Base-by-base conservation (phyloP, 35 echinoderm and acorn worm species). In the Stichopus chloronotus region DNA sequence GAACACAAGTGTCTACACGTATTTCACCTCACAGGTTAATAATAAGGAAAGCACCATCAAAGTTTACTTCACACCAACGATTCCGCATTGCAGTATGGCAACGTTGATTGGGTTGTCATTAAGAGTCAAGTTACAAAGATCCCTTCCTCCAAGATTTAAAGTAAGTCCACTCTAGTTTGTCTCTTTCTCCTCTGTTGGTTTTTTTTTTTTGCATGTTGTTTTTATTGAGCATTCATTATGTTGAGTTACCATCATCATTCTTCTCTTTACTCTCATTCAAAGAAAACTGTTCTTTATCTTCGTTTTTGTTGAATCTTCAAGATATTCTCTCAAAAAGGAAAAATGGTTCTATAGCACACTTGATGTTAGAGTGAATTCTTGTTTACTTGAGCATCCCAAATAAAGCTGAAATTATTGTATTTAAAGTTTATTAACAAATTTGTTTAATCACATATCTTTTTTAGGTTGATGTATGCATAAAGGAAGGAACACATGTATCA, bases 51-150 rank as follows among this genome's bases (percentile, higher is more conserved):
- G 95, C 55, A 9, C 57, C 25, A 95, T 99, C 12, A 94, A 93
- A 90, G 74, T 99, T 4, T 59, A 81, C 52, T 99, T 99, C 55
- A 99, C 97, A 25, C 97, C 97, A 9, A 99, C 97, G 60, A 99
- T 99, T 14, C 97, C 97, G 11, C 97, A 99, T 79, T 99, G 97
- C 76, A 99, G 97, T 91, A 99, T 99, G 97, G 97, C 97, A 17
- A 99, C 97, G 2, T 91, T 99, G 13, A 99, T 99, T 56, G 97
- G 97, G 13, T 90, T 99, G 7, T 96, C 97, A 4, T 96, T 99
- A 20, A 91, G 95, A 53, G 97, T 99, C 0, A 99, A 99, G 88
- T 90, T 99, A 43, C 59, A 96, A n/a, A 90, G 97, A 85, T 78
- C 97, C 10, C 55, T 99, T 55, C 97, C 97, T 8, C 90, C 95